Conservation (phyloP, 53 echinoderm and acorn worm species). For the Holothuria scabra region DNA sequence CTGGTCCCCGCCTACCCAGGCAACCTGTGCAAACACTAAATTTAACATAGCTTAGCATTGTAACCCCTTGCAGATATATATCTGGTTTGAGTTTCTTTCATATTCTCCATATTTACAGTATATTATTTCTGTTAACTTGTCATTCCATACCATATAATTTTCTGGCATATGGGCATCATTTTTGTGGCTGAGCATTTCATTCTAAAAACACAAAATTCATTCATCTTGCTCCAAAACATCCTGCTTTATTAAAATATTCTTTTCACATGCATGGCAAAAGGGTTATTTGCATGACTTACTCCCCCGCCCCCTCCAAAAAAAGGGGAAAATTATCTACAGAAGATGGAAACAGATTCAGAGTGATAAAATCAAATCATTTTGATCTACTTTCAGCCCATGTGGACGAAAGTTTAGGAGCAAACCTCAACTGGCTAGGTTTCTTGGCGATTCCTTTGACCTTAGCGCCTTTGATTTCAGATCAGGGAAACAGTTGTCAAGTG, state of each 20-base stretch:
- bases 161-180: too few relatives aligned
- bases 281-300: background rate
- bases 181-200: too few relatives aligned
- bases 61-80: too few relatives aligned
- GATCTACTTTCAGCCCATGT: constrained; percentile 79
- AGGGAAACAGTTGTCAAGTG: constrained; percentile 85
- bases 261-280: background rate
- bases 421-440: constrained; percentile 92
- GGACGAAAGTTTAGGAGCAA: constrained; percentile 98
- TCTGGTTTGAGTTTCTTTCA: too few relatives aligned
- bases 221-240: background rate
- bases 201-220: too few relatives aligned
- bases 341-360: background rate
- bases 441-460: constrained; percentile 92
- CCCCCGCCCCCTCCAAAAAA: too few relatives aligned
- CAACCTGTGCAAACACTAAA: too few relatives aligned
- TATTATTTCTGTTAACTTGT: too few relatives aligned
- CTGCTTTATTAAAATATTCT: background rate
- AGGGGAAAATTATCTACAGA: too few relatives aligned
- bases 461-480: constrained; percentile 98
- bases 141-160: too few relatives aligned
- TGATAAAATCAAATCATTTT: constrained; percentile 32
- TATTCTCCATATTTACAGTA: too few relatives aligned
- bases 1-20: too few relatives aligned
- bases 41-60: background rate